Base-by-base conservation (phyloP, 2,113 vertebrate species). In the Pelodiscus sinensis region DNA sequence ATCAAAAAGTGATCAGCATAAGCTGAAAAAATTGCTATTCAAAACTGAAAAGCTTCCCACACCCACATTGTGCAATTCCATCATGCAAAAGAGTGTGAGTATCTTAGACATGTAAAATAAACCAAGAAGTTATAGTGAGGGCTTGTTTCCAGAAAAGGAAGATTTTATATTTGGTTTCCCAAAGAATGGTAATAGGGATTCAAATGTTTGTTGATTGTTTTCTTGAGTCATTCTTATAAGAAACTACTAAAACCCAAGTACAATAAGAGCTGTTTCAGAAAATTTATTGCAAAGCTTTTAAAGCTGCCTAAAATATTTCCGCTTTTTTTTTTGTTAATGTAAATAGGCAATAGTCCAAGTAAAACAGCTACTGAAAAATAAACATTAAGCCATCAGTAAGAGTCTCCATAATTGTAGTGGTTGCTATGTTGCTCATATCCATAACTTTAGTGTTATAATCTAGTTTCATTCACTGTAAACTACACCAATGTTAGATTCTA, bases 291-390 rank as follows among this genome's bases (percentile, higher is more conserved):
- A 10, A 25, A 19, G n/a, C 44, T 92, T 89, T 88, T 71, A 80
- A 94, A 83, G 79, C 87, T 85, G 79, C 62, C 57, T 83, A 94
- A 96, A 95, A 89, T 89, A 84, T 85, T 44, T 83, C 57, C 90
- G 92, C 87, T 77, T 95, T 94, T 86, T 90, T 85, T 94, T 93
- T 93, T 95, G 62, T 94, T 93, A 95, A 96, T 92, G 90, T 90
- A 84, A 44, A 90, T 86, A 94, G 92, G 92, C 96, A 96, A 1
- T 55, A 92, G 57, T 85, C 95, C 96, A 96, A 96, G 81, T 57
- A 85, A 52, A 96, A 96, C 71, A 97, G 89, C 94, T 95, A 91
- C 90, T 92, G 93, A 97, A 96, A 96, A 96, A 96, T 89, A 95
- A 96, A 95, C 55, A 92, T 89, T 86, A 94, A 94, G 19, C 71